Evolutionary conservation across 2,888 invertebrate genomes (phyloP).

Genomic region (Drosophila longiperda): DNA sequence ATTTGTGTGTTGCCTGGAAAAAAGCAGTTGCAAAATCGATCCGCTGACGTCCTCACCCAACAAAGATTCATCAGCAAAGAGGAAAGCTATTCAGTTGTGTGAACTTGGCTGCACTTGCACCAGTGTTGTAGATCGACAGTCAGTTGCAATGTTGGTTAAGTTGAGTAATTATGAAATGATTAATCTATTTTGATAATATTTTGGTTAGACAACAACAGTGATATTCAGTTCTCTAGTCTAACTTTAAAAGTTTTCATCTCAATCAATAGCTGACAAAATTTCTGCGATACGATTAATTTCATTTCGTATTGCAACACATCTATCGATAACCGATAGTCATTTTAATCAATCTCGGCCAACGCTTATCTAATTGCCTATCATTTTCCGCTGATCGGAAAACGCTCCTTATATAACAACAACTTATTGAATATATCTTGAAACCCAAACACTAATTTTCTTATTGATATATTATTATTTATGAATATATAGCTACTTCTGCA

Average conservation of each 20-base stretch:
- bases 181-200: neutral
- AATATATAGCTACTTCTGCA: neutral
- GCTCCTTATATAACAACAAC: neutral
- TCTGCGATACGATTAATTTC: neutral
- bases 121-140: constrained; percentile 1
- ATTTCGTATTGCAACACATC: neutral
- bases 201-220: neutral
- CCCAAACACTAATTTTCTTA: neutral
- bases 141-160: constrained; percentile 1
- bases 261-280: neutral
- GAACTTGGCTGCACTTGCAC: constrained; percentile 29
- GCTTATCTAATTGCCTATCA: constrained; percentile 73
- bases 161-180: neutral
- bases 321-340: neutral
- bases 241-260: neutral
- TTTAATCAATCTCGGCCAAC: neutral
- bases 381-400: neutral
- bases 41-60: neutral
- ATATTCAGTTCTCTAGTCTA: neutral
- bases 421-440: neutral
- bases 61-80: neutral
- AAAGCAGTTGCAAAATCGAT: constrained; percentile 2
- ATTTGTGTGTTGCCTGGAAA: constrained; percentile 6
- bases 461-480: neutral
- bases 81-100: neutral